Conservation (phyloP, 2,797 vertebrate genomes). For the Nyctalus aviator region DNA sequence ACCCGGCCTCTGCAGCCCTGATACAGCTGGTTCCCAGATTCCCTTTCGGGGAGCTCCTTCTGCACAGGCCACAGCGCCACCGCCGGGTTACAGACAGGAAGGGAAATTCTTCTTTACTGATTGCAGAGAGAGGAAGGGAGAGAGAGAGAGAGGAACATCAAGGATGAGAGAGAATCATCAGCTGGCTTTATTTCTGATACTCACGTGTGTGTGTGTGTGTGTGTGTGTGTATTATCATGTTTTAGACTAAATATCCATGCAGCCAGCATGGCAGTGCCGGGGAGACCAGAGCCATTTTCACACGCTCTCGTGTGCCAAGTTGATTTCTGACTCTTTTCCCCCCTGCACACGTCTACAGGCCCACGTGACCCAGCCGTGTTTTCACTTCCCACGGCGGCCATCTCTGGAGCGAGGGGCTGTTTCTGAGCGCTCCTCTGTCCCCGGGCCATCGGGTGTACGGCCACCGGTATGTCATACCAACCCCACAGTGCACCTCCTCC, state of each 20-base stretch:
- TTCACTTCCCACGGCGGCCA: neutral
- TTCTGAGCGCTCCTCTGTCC: neutral
- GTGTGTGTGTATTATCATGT: neutral
- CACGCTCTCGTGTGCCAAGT: rapidly evolving
- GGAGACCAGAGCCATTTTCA: neutral
- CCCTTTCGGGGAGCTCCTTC: neutral
- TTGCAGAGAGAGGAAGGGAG: too few relatives aligned
- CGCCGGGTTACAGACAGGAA: too few relatives aligned
- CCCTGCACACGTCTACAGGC: neutral
- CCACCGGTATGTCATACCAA: neutral
- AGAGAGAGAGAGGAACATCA: too few relatives aligned
- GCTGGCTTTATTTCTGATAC: too few relatives aligned
- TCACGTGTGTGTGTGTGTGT: neutral
- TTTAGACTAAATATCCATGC: neutral
- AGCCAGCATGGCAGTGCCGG: rapidly evolving
- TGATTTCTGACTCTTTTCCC: neutral
- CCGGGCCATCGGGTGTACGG: neutral
- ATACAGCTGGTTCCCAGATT: neutral
- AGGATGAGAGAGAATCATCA: too few relatives aligned
- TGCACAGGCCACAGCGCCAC: neutral
- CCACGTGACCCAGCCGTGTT: neutral
- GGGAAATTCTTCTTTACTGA: too few relatives aligned
- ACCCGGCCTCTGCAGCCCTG: neutral
- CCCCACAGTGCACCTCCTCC: neutral
- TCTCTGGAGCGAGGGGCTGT: neutral